These are phyloP conservation scores for Brienomyrus brachyistius DNA, from an alignment of 2,113 vertebrate species.

Conservation along the genomic window DNA sequence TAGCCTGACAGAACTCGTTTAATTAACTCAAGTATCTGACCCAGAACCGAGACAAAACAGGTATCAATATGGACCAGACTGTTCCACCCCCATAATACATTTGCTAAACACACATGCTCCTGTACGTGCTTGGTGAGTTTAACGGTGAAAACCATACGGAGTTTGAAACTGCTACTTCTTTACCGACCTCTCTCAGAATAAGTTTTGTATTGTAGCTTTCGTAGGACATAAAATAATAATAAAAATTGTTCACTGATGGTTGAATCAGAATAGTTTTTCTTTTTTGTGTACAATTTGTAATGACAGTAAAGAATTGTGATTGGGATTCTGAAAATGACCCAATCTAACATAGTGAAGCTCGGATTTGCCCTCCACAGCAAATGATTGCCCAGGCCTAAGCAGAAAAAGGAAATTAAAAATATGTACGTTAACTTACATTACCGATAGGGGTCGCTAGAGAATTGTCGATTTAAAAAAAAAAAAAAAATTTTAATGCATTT, in stretches of 20 bases:
- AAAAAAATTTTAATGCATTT: neutral
- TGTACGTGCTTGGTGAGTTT: neutral
- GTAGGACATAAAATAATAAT: neutral
- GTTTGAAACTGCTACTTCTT: neutral
- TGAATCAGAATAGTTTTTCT: neutral
- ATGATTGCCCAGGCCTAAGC: neutral
- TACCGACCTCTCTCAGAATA: neutral
- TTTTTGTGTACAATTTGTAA: neutral
- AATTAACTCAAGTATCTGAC: neutral
- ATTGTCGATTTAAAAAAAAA: neutral
- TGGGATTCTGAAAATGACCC: neutral
- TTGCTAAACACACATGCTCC: neutral
- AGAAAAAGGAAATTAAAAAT: neutral
- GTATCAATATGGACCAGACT: neutral
- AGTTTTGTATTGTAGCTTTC: neutral
- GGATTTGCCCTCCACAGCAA: neutral
- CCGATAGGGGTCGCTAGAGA: constrained; percentile 10
- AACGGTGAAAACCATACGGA: neutral
- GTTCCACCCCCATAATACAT: neutral
- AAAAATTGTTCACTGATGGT: neutral
- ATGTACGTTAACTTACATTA: neutral
- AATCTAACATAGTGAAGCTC: neutral
- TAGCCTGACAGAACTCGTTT: neutral
- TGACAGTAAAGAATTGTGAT: neutral
- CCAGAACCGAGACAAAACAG: neutral